phyloP scores from a whole-genome alignment of 2,113 vertebrate species.

The Pungitius pungitius region DNA sequence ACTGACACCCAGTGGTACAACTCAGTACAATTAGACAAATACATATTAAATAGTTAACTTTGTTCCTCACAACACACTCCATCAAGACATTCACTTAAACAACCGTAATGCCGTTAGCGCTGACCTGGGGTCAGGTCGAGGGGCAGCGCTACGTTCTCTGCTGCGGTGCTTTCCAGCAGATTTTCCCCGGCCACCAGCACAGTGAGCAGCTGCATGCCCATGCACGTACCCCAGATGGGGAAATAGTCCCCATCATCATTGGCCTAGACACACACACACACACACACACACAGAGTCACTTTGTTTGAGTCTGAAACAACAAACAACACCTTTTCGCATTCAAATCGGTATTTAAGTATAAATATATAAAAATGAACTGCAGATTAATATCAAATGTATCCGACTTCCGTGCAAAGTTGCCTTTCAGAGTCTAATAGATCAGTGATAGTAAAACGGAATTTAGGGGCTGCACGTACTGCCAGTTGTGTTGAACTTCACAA shows the following conservation, averaged over 20 bases:
- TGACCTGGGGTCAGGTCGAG: slow-evolving; percentile 80
- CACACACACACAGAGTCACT: slow-evolving; percentile 1
- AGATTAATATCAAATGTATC: not conserved
- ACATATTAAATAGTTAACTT: not conserved
- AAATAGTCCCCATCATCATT: slow-evolving; percentile 81
- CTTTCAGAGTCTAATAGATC: not conserved
- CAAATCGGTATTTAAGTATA: not conserved
- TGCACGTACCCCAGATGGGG: slow-evolving; percentile 86
- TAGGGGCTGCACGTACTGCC: not conserved
- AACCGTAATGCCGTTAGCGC: not conserved
- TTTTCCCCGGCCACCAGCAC: slow-evolving; percentile 77
- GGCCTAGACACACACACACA: slow-evolving; percentile 73
- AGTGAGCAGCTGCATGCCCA: slow-evolving; percentile 84
- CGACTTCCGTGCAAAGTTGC: not conserved
- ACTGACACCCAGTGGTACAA: slow-evolving; percentile 53
- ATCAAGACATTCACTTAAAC: not conserved
- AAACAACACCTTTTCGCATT: not conserved
- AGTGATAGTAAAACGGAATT: not conserved
- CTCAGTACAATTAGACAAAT: not conserved
- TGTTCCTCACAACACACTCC: too few relatives aligned
- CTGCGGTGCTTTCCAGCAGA: slow-evolving; percentile 72
- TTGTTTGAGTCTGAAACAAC: not conserved
- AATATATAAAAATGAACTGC: not conserved
- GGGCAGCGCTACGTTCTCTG: slow-evolving; percentile 77
- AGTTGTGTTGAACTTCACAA: not conserved